Percentiles rank a stretch among this genome's conserved stretches.
Conservation (phyloP, 2,797 vertebrate genomes). For the Carapus acus region DNA sequence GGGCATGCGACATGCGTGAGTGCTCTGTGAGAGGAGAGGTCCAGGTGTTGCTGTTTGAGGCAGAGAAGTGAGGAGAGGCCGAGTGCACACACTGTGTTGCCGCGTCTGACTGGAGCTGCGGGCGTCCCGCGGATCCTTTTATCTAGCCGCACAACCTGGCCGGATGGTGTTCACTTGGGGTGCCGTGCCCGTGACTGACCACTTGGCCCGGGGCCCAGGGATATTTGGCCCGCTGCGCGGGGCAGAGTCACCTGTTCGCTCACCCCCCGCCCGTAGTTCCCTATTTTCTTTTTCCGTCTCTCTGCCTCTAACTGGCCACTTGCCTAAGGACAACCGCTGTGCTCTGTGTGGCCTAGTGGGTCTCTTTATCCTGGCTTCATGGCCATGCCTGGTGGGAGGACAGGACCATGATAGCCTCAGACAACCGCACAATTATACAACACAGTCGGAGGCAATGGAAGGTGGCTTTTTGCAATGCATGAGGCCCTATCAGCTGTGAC, state of each 20-base stretch:
- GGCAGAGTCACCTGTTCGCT: slow-evolving; percentile 54
- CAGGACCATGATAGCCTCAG: slow-evolving; percentile 48
- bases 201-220: slow-evolving; percentile 57
- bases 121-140: slow-evolving; percentile 56
- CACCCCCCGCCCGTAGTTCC: slow-evolving; percentile 55
- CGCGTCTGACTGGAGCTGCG: slow-evolving; percentile 38
- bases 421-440: slow-evolving; percentile 51
- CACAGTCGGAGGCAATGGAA: slow-evolving; percentile 40
- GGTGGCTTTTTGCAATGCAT: slow-evolving; percentile 54
- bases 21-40: no score
- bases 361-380: slow-evolving; percentile 48
- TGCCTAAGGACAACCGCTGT: slow-evolving; percentile 64
- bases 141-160: slow-evolving; percentile 64
- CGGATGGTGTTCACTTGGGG: slow-evolving; percentile 62
- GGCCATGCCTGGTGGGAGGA: slow-evolving; percentile 40
- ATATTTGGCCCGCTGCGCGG: slow-evolving; percentile 56
- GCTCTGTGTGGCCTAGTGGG: slow-evolving; percentile 58
- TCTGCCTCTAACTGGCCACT: slow-evolving; percentile 44
- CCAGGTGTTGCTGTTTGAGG: slow-evolving; percentile 10
- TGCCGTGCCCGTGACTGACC: slow-evolving; percentile 46
- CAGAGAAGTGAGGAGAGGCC: slow-evolving; percentile 4
- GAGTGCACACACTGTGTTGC: slow-evolving; percentile 19
- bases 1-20: no score
- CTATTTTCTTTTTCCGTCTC: slow-evolving; percentile 33
- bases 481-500: slow-evolving; percentile 58